Conservation (phyloP, 2,888 invertebrate genomes). For the Drosophila neutralis region DNA sequence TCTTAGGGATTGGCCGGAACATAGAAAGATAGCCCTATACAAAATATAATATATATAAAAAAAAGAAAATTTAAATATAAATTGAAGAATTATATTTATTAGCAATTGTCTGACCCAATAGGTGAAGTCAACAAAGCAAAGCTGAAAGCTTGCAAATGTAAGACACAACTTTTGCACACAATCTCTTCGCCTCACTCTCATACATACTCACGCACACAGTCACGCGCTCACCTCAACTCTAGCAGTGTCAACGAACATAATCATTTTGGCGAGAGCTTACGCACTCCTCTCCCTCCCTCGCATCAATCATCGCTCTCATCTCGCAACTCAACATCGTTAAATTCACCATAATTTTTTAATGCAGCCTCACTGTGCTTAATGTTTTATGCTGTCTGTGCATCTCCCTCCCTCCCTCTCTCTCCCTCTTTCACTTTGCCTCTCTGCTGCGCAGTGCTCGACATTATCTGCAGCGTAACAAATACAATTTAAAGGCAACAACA, state of each 20-base stretch:
- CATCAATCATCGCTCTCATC: slow-evolving; percentile 20
- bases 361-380: slow-evolving; percentile 45
- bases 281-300: slow-evolving; percentile 13
- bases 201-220: slow-evolving; percentile 1
- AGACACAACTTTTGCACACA: background rate
- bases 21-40: background rate
- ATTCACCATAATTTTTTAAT: slow-evolving; percentile 41
- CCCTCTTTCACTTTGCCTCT: background rate
- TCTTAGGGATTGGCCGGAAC: background rate
- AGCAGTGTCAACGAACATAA: slow-evolving; percentile 10
- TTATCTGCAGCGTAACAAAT: slow-evolving; percentile 27
- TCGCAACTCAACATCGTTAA: slow-evolving; percentile 28
- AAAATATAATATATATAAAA: background rate
- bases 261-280: slow-evolving; percentile 44
- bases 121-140: background rate
- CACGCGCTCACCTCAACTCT: slow-evolving; percentile 32
- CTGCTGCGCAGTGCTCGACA: slow-evolving; percentile 19
- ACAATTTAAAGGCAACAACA: slow-evolving; percentile 35
- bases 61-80: background rate
- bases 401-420: background rate
- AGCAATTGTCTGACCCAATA: background rate
- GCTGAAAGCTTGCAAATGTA: background rate
- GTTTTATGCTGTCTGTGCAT: slow-evolving; percentile 37
- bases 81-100: background rate
- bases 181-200: background rate